Evolutionary conservation across 2,797 vertebrate genomes (phyloP).

Genomic region (Sternarchorhynchus goeldii): DNA sequence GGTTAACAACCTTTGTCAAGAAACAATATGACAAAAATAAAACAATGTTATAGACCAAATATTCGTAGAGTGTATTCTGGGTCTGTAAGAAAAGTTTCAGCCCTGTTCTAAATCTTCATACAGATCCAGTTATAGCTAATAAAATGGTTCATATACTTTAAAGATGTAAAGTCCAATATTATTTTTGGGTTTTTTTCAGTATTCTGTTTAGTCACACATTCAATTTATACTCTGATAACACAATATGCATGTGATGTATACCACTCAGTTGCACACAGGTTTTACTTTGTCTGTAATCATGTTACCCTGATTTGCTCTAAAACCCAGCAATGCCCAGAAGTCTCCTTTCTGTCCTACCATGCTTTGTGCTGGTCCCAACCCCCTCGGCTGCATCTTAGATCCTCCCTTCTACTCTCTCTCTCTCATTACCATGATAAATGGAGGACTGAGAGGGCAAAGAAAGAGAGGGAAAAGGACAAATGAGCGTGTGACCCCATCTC

Average conservation of each 20-base stretch:
- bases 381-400: slow-evolving; percentile 40
- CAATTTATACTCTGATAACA: no score
- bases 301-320: background rate
- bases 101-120: no score
- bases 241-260: no score
- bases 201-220: no score
- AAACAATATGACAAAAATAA: background rate
- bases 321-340: slow-evolving; percentile 10
- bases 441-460: slow-evolving; percentile 58
- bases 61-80: no score
- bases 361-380: slow-evolving; percentile 38
- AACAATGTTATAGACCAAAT: no score
- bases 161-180: background rate
- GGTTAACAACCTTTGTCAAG: background rate
- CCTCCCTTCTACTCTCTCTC: slow-evolving; percentile 57
- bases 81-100: no score
- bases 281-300: no score
- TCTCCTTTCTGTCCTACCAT: background rate
- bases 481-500: slow-evolving; percentile 54
- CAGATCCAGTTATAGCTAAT: background rate
- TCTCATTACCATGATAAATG: slow-evolving; percentile 80
- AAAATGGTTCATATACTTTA: background rate
- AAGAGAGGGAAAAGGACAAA: slow-evolving; percentile 43
- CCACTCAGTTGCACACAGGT: no score
- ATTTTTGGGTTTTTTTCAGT: no score